These are phyloP conservation scores for Dryococelus australis DNA, from an alignment of 2,888 invertebrate genomes.

Conservation along the genomic window DNA sequence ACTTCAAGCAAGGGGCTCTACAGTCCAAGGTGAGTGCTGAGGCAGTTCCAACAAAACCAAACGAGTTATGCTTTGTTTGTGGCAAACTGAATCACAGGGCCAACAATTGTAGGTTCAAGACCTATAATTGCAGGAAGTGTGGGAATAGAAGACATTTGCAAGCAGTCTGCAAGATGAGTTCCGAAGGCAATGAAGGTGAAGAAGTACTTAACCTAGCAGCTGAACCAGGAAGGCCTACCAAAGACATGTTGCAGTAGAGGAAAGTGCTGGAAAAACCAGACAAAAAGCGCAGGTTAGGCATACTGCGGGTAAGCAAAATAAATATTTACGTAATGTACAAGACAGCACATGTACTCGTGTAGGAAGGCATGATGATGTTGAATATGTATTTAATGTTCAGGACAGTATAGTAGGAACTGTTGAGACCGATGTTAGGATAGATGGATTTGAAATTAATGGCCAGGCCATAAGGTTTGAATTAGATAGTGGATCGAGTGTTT, in stretches of 20 bases:
- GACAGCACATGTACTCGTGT: too few species aligned
- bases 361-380: too few species aligned
- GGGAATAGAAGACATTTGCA: too few species aligned
- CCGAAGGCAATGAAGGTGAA: neutral
- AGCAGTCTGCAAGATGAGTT: neutral
- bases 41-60: neutral
- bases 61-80: neutral
- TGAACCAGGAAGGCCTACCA: neutral
- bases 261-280: neutral
- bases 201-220: neutral
- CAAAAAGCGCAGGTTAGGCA: too few species aligned
- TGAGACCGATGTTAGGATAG: neutral
- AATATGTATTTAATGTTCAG: too few species aligned
- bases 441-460: neutral
- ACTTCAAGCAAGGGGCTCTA: neutral
- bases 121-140: too few species aligned
- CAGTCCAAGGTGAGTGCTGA: neutral
- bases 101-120: neutral
- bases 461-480: too few species aligned
- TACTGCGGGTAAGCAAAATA: too few species aligned
- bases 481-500: too few species aligned
- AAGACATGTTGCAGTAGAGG: neutral
- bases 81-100: too few species aligned
- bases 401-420: too few species aligned
- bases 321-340: too few species aligned